A percentile compares a stretch with the other conserved stretches of the same genome.
These are phyloP conservation scores for Ianthella basta DNA, from an alignment of 37 sponge, comb jelly and placozoan species.

Conservation along the genomic window DNA sequence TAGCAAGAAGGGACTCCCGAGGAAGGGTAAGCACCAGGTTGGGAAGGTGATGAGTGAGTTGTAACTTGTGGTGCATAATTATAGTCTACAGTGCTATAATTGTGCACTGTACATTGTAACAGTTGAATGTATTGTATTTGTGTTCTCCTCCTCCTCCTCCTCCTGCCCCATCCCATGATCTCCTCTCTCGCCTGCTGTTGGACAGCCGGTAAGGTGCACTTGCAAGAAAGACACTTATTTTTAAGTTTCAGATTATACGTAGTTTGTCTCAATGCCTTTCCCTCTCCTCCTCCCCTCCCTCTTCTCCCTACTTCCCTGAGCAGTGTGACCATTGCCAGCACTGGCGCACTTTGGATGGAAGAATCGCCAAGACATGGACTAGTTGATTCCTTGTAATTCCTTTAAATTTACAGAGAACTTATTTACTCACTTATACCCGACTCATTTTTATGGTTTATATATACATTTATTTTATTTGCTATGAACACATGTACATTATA, in stretches of 20 bases:
- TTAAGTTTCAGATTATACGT: not conserved
- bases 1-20: constrained; percentile 64
- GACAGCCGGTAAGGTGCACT: too few relatives aligned
- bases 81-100: constrained; percentile 9
- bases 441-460: too few relatives aligned
- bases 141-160: not conserved
- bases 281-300: not conserved
- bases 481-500: too few relatives aligned
- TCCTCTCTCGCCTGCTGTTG: too few relatives aligned
- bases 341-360: constrained; percentile 75
- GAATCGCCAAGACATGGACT: constrained; percentile 1
- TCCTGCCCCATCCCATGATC: constrained; percentile 13
- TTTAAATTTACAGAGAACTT: too few relatives aligned
- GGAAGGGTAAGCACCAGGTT: constrained; percentile 33
- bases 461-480: too few relatives aligned
- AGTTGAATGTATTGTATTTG: not conserved
- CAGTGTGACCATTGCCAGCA: constrained; percentile 74
- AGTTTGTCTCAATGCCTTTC: not conserved
- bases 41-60: too few relatives aligned
- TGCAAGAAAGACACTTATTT: not conserved
- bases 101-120: not conserved
- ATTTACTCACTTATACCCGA: too few relatives aligned
- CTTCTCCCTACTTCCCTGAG: not conserved
- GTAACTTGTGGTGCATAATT: not conserved
- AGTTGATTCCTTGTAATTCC: too few relatives aligned